Conservation (phyloP, 92 coral and sea anemone species). For the Scolanthus callimorphus region DNA sequence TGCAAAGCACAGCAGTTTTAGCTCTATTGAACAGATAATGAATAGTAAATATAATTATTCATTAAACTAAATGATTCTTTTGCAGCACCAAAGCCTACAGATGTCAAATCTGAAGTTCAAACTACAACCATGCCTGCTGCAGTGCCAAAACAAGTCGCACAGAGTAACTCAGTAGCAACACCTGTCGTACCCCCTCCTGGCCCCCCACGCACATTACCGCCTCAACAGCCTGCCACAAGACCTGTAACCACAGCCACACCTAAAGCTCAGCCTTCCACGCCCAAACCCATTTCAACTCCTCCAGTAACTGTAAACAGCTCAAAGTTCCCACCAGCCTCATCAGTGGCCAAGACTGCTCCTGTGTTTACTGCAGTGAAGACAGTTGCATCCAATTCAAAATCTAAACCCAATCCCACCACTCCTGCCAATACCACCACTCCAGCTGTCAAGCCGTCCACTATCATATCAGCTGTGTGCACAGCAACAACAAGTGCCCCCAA, state of each 20-base stretch:
- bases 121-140: slow-evolving; percentile 1
- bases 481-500: slow-evolving; percentile 14
- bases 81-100: too few species aligned
- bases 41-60: too few species aligned
- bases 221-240: not conserved
- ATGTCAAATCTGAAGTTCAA: too few species aligned
- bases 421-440: not conserved
- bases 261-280: slow-evolving; percentile 10
- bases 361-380: slow-evolving; percentile 30
- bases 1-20: too few species aligned
- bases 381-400: slow-evolving; percentile 19
- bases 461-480: slow-evolving; percentile 21
- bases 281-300: slow-evolving; percentile 16
- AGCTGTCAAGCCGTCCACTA: slow-evolving; percentile 4
- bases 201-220: not conserved
- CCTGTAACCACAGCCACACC: slow-evolving; percentile 8
- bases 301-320: slow-evolving; percentile 2
- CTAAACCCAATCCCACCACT: not conserved
- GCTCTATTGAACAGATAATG: too few species aligned
- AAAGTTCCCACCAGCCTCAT: not conserved
- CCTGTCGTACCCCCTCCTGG: too few species aligned
- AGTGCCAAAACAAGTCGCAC: not conserved
- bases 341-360: slow-evolving; percentile 25
- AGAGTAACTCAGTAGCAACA: too few species aligned
- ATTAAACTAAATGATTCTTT: too few species aligned